phyloP scores from a whole-genome alignment of 2,888 invertebrate genomes.

The Ochlodes sylvanus region DNA sequence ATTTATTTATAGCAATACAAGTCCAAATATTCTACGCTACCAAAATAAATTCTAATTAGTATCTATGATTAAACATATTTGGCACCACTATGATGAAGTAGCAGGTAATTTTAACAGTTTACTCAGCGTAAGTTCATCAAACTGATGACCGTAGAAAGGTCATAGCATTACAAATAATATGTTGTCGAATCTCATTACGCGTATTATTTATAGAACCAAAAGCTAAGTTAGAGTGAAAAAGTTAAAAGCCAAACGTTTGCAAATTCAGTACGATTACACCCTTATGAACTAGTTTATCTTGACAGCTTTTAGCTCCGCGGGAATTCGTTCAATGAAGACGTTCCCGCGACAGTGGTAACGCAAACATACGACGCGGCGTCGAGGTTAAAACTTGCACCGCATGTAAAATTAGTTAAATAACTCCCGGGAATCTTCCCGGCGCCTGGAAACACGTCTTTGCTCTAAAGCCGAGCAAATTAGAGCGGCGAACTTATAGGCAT shows the following conservation, averaged over 20 bases:
- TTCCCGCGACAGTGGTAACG: slow-evolving; percentile 58
- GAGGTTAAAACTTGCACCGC: slow-evolving; percentile 75
- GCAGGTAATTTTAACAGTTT: too few relatives aligned
- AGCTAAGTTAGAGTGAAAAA: too few relatives aligned
- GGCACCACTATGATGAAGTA: too few relatives aligned
- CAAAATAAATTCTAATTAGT: too few relatives aligned
- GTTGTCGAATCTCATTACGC: too few relatives aligned
- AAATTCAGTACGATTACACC: slow-evolving; percentile 10
- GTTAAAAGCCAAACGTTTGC: not conserved
- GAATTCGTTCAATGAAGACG: slow-evolving; percentile 51
- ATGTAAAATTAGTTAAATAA: slow-evolving; percentile 80
- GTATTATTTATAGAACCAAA: too few relatives aligned
- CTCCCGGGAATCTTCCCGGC: slow-evolving; percentile 67
- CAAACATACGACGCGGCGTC: slow-evolving; percentile 65
- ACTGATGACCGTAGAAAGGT: too few relatives aligned
- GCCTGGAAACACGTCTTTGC: slow-evolving; percentile 79
- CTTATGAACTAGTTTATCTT: slow-evolving; percentile 47
- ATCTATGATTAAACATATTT: too few relatives aligned
- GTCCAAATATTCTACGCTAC: too few relatives aligned
- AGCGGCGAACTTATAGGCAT: slow-evolving; percentile 64
- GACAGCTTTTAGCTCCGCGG: slow-evolving; percentile 45
- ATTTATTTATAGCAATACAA: too few relatives aligned
- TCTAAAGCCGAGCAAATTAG: slow-evolving; percentile 75
- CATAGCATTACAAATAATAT: too few relatives aligned
- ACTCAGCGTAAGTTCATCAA: too few relatives aligned